These are phyloP conservation scores for Aplysia californica DNA, from an alignment of 1,140 invertebrate genomes.

Conservation along the genomic window DNA sequence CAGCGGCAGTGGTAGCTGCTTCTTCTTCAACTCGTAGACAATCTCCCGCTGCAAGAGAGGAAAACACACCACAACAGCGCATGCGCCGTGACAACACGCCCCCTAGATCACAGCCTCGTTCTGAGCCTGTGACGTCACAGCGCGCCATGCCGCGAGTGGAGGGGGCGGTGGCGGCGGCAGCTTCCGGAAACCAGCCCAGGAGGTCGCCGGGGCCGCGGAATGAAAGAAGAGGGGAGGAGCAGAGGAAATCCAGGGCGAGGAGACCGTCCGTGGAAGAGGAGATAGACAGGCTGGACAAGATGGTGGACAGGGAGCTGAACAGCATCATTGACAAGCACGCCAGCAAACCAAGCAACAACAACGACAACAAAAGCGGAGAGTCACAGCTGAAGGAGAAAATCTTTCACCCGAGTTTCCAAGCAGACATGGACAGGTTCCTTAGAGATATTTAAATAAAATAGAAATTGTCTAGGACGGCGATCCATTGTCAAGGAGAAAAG, in stretches of 20 bases:
- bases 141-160: too few relatives aligned
- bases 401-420: conserved; percentile 12
- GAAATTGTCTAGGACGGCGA: too few relatives aligned
- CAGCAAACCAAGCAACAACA: background rate
- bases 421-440: conserved; percentile 10
- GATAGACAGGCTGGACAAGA: conserved; percentile 23
- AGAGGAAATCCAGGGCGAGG: background rate
- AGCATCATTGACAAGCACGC: background rate
- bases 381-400: conserved; percentile 13
- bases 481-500: too few relatives aligned
- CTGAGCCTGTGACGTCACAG: too few relatives aligned
- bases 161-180: too few relatives aligned
- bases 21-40: background rate
- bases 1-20: background rate
- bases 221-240: too few relatives aligned
- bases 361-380: too few relatives aligned
- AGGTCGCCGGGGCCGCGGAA: too few relatives aligned
- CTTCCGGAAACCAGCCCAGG: too few relatives aligned
- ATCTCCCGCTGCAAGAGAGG: background rate
- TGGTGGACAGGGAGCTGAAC: conserved; percentile 22
- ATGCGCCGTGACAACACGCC: too few relatives aligned
- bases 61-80: too few relatives aligned
- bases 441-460: conserved; percentile 19
- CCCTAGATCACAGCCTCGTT: too few relatives aligned
- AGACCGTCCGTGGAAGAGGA: conserved; percentile 6